Evolutionary conservation across 1,140 invertebrate genomes (phyloP).

Genomic region (Eupristina koningsbergeri): DNA sequence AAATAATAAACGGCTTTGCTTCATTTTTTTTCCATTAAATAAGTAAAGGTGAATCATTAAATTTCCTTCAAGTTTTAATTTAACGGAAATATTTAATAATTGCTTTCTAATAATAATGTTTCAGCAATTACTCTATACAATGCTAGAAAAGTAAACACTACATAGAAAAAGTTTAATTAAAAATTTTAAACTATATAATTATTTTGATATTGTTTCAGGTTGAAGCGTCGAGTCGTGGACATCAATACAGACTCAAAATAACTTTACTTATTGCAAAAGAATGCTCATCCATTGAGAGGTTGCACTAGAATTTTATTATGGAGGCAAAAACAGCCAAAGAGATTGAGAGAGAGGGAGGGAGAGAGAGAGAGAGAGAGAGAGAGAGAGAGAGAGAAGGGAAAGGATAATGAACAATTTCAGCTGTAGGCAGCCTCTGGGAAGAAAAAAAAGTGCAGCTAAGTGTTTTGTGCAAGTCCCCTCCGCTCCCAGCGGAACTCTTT

Average conservation of each 20-base stretch:
- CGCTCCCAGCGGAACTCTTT: not conserved
- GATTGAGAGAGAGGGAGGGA: not conserved
- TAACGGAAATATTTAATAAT: no score
- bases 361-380: not conserved
- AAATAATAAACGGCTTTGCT: no score
- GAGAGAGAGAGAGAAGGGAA: not conserved
- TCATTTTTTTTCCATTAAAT: no score
- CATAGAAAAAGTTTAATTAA: no score
- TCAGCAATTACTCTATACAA: no score
- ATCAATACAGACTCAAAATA: not conserved
- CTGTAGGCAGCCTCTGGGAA: not conserved
- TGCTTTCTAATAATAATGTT: no score
- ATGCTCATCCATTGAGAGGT: not conserved
- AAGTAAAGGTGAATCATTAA: no score
- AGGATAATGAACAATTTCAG: constrained; percentile 21
- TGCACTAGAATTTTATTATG: constrained; percentile 24
- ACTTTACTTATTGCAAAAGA: not conserved
- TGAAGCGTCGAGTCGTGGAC: not conserved
- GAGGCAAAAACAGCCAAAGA: not conserved
- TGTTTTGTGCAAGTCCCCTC: not conserved
- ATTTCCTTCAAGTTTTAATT: no score
- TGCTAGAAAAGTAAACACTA: no score
- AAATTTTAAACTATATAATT: not conserved
- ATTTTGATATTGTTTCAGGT: not conserved
- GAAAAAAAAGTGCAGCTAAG: not conserved